Percentiles rank a stretch among this genome's conserved stretches.
Conservation (phyloP, 1,140 invertebrate species). For the Sycophila sp. region DNA sequence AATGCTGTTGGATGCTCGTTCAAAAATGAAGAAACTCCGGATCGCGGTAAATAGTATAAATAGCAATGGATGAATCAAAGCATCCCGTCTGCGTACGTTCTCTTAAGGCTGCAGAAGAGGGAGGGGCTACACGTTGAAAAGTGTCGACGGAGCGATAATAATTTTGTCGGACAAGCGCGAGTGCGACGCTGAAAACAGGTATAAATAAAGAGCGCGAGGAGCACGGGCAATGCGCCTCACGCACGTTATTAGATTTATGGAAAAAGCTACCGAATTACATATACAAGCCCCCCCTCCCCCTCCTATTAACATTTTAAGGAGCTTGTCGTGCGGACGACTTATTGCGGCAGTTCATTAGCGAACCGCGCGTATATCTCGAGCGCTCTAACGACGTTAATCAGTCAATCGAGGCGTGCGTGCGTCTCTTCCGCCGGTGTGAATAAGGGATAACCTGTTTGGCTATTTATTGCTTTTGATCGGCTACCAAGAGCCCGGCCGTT, state of each 20-base stretch:
- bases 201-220: background rate
- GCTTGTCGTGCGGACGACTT: background rate
- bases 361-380: slow-evolving; percentile 21
- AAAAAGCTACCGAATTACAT: slow-evolving; percentile 51
- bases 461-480: too few relatives aligned
- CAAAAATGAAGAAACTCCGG: too few relatives aligned
- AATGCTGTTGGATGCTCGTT: too few relatives aligned
- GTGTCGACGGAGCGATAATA: slow-evolving; percentile 17
- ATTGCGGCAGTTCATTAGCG: slow-evolving; percentile 19
- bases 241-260: slow-evolving; percentile 39
- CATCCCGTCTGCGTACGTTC: background rate
- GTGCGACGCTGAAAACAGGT: background rate
- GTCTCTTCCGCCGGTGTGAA: too few relatives aligned
- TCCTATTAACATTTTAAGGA: slow-evolving; percentile 48
- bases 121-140: slow-evolving; percentile 17
- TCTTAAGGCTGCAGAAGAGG: too few relatives aligned
- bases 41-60: too few relatives aligned
- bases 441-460: background rate
- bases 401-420: slow-evolving; percentile 43
- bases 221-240: background rate
- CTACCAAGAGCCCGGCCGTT: background rate
- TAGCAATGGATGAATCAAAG: slow-evolving; percentile 19
- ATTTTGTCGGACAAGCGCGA: slow-evolving; percentile 13
- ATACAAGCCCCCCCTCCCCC: slow-evolving; percentile 22
- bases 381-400: slow-evolving; percentile 50